Evolutionary conservation across 2,888 invertebrate genomes (phyloP), one percentile per base, ranked within the genome.

Genomic region (Subacronicta megacephala): DNA sequence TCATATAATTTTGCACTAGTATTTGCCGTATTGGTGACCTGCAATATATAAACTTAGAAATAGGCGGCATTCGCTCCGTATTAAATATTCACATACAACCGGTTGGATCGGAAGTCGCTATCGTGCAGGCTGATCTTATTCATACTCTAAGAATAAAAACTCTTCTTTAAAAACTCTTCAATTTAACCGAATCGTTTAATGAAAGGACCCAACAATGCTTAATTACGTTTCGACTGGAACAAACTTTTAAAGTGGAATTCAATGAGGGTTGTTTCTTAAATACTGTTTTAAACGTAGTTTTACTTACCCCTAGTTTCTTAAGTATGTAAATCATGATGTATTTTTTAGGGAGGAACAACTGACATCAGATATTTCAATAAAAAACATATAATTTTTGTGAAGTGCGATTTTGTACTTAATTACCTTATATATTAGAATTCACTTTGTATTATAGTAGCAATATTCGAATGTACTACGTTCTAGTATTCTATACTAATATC

Each of bases 131-230:
- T 65, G n/a, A 0, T 9, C 3, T 12, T 2, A 42, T 66, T 46
- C 1, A 46, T 68, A 68, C 66, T 29, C 45, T 53, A 72, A 75
- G 31, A 31, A 17, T 12, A 33, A 9, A 62, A 71, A 71, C 59
- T 62, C 57, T 71, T 71, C 75, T 78, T 83, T 84, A 80, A 81
- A 85, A 87, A 88, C 81, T 85, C 85, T 78, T 84, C 88, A 85
- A 89, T 90, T 88, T 84, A 88, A 85, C 64, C 66, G 67, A 75
- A 87, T 86, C 86, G 85, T 84, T 82, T 80, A 86, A 81, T 83
- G 78, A 81, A 87, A 84, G 82, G 82, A 87, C 87, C 85, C 84
- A 90, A 87, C 87, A 86, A 84, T 83, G 82, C 89, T 88, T 87
- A 89, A 89, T 90, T 88, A 89, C 82, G 78, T 77, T 80, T 72